A percentile compares a stretch with the other conserved stretches of the same genome.
These are phyloP conservation scores for Ptilonorhynchus violaceus DNA, from an alignment of 2,113 vertebrate genomes.

Conservation along the genomic window DNA sequence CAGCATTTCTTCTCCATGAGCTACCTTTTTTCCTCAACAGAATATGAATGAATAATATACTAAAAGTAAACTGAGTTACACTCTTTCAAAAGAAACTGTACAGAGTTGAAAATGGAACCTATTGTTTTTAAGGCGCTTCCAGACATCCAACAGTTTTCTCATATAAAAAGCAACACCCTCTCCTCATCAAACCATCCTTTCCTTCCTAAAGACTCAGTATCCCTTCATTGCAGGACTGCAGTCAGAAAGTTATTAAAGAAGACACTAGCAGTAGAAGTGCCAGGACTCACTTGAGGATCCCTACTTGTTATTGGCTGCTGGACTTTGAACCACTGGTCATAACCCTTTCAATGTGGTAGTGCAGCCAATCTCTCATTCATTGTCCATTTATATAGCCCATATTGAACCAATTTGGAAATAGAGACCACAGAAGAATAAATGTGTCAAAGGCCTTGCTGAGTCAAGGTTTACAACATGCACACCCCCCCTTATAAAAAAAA, in stretches of 20 bases:
- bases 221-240: background rate
- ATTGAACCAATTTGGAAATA: background rate
- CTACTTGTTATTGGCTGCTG: background rate
- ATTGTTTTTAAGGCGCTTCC: background rate
- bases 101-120: background rate
- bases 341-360: background rate
- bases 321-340: background rate
- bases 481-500: background rate
- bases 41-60: background rate
- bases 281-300: background rate
- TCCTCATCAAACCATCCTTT: background rate
- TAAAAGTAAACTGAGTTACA: background rate
- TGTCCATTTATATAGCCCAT: background rate
- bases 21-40: background rate
- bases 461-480: background rate
- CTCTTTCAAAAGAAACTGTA: background rate
- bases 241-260: background rate
- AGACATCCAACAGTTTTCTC: background rate
- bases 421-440: background rate
- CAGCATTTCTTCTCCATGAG: background rate
- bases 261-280: background rate
- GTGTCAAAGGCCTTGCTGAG: background rate
- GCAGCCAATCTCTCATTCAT: background rate
- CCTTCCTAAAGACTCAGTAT: background rate
- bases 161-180: background rate